Evolutionary conservation across 2,888 invertebrate species (phyloP).

Genomic region (Blastobasis adustella): DNA sequence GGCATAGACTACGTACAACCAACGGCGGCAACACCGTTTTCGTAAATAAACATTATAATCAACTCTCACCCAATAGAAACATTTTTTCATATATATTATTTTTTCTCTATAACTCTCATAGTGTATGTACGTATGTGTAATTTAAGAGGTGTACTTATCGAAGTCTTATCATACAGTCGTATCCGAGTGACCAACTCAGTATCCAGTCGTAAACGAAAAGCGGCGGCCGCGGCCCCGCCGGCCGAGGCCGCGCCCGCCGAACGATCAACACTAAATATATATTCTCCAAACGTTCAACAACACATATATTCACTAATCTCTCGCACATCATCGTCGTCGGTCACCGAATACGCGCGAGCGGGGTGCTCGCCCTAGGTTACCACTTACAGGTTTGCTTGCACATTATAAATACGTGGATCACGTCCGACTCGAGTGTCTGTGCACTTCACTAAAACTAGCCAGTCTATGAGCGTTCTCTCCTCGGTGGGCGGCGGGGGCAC

Average conservation of each 20-base stretch:
- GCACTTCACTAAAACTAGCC: constrained; percentile 72
- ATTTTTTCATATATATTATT: constrained; percentile 65
- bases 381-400: constrained; percentile 21
- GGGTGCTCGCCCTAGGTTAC: constrained; percentile 30
- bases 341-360: constrained; percentile 54
- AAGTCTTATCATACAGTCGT: constrained; percentile 57
- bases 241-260: constrained; percentile 29
- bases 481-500: constrained; percentile 20
- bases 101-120: constrained; percentile 64
- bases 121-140: constrained; percentile 53
- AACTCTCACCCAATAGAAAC: constrained; percentile 67
- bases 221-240: constrained; percentile 21
- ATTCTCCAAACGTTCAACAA: constrained; percentile 72
- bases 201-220: constrained; percentile 55
- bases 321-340: constrained; percentile 52
- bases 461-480: constrained; percentile 72
- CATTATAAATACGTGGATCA: constrained; percentile 41
- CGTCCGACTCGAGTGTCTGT: constrained; percentile 52
- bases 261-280: constrained; percentile 69
- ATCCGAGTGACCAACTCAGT: constrained; percentile 66
- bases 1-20: constrained; percentile 51
- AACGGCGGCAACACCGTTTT: constrained; percentile 58
- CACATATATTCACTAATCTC: constrained; percentile 73
- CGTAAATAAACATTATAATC: constrained; percentile 67
- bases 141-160: constrained; percentile 62